Conservation (phyloP, 2,888 invertebrate genomes). For the Poecilobothrus nobilitatus region DNA sequence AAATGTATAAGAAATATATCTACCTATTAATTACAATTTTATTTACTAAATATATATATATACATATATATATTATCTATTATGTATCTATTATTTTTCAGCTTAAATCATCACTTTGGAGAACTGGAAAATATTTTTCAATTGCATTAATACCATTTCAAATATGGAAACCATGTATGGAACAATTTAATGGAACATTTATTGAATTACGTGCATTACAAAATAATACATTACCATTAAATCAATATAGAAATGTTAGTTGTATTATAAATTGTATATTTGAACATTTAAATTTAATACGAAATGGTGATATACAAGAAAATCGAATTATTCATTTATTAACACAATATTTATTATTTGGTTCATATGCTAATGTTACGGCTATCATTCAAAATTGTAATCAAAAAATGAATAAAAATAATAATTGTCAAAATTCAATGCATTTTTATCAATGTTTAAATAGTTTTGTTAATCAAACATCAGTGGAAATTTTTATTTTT, state of each 20-base stretch:
- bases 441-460: neutral
- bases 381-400: neutral
- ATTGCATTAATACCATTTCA: neutral
- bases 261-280: neutral
- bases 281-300: neutral
- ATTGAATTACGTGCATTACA: neutral
- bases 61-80: too few species aligned
- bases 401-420: neutral
- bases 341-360: neutral
- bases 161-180: conserved; percentile 4
- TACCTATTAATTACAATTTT: too few species aligned
- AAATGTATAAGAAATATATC: too few species aligned
- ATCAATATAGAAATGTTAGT: neutral
- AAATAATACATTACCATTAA: neutral
- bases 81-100: too few species aligned
- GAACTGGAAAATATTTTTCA: neutral
- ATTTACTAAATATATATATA: too few species aligned
- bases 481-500: neutral
- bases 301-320: neutral
- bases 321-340: neutral
- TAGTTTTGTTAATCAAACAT: neutral
- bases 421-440: neutral
- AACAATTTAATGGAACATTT: neutral
- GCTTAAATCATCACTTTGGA: too few species aligned
- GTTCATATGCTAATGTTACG: neutral